A percentile compares a stretch with the other conserved stretches of the same genome.
phyloP scores from a whole-genome alignment of 1,140 invertebrate species.

The Platyscapa corneri region DNA sequence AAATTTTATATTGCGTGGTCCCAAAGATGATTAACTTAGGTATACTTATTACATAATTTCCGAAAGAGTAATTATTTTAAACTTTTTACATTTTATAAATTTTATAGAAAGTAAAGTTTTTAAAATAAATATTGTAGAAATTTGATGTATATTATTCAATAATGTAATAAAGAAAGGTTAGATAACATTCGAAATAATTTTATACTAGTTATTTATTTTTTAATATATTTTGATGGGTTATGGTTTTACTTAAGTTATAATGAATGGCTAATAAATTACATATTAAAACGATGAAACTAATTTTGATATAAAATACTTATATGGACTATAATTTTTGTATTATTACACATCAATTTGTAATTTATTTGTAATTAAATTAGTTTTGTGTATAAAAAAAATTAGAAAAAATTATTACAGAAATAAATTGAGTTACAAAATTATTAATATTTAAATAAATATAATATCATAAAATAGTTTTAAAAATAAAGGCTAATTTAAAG shows the following conservation, averaged over 20 bases:
- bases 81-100: too few relatives aligned
- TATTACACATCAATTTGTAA: background rate
- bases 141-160: too few relatives aligned
- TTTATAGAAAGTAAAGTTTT: too few relatives aligned
- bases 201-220: background rate
- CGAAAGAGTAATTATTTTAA: slow-evolving; percentile 60
- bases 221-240: background rate
- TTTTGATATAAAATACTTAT: background rate
- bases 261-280: background rate
- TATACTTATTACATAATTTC: slow-evolving; percentile 51
- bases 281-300: too few relatives aligned
- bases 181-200: background rate
- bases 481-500: too few relatives aligned
- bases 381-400: too few relatives aligned
- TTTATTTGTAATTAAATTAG: background rate
- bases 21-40: slow-evolving; percentile 58
- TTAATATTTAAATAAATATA: background rate
- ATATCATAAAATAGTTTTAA: background rate
- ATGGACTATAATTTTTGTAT: background rate
- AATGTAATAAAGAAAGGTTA: too few relatives aligned
- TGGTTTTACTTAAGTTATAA: background rate
- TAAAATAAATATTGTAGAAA: too few relatives aligned
- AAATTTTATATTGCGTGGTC: slow-evolving; percentile 56
- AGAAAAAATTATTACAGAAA: background rate
- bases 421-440: background rate